Conservation (phyloP, 2,888 invertebrate species). For the Cryptops parisi region DNA sequence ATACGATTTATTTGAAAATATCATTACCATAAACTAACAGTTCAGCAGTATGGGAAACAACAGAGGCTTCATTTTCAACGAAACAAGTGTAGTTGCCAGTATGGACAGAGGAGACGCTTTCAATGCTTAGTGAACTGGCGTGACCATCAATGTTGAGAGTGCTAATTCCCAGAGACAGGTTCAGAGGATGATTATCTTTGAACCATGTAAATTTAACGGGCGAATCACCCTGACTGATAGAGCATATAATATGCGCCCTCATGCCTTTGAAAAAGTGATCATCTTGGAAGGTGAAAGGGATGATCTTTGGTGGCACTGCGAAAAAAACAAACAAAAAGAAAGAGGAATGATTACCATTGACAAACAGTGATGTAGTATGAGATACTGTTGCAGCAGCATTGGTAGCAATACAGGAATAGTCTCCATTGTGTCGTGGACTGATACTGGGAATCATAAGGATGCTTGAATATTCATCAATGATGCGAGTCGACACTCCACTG, state of each 20-base stretch:
- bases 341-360: not conserved
- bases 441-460: slow-evolving; percentile 11
- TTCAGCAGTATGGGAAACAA: slow-evolving; percentile 8
- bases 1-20: too few species aligned
- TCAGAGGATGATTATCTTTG: slow-evolving; percentile 33
- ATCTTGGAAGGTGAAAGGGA: slow-evolving; percentile 39
- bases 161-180: slow-evolving; percentile 6
- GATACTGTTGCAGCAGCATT: slow-evolving; percentile 38
- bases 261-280: slow-evolving; percentile 40
- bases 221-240: slow-evolving; percentile 26
- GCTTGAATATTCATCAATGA: slow-evolving; percentile 11
- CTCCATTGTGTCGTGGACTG: slow-evolving; percentile 14
- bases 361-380: slow-evolving; percentile 12
- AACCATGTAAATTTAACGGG: slow-evolving; percentile 33
- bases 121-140: slow-evolving; percentile 15
- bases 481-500: slow-evolving; percentile 18
- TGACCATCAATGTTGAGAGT: slow-evolving; percentile 14
- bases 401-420: slow-evolving; percentile 31
- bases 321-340: slow-evolving; percentile 17
- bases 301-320: slow-evolving; percentile 39
- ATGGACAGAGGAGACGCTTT: slow-evolving; percentile 13
- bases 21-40: not conserved
- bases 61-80: slow-evolving; percentile 14
- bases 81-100: slow-evolving; percentile 17
- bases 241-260: slow-evolving; percentile 37